Base-by-base conservation (phyloP, 2,797 vertebrate species). In the Accipiter superciliosus region DNA sequence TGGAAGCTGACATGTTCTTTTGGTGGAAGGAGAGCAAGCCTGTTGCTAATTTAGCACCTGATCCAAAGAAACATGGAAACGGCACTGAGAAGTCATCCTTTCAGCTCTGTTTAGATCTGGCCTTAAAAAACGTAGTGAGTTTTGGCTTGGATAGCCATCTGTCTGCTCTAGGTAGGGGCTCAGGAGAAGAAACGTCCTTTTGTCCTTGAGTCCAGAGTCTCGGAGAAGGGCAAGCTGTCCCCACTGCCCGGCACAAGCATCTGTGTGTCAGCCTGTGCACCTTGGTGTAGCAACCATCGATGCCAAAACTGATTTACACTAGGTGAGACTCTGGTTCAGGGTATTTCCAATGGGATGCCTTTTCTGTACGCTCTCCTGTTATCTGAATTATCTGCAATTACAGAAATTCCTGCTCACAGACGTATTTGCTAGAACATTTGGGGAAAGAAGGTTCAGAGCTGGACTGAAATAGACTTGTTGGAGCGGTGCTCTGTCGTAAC, bases 391-490 rank as follows among this genome's bases (percentile, higher is more conserved):
- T 61, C 63, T 76, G 70, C 81, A 82, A 1, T 77, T 65, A 52
- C 70, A 87, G 90, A 66, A 70, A 71, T 81, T 82, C 42, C 37
- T 76, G 53, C 83, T 90, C 3, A 3, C 53, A 83, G 83, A 88
- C 16, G 3, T 62, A 42, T 93, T 94, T 94, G 69, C 55, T 76
- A 2, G 47, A 95, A 84, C 47, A 42, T 77, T 90, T 80, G 62
- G n/a, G 53, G 91, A 77, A 82, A 42, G 83, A 40, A 77, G 70
- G 47, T 53, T 91, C 73, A 52, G 88, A 52, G 73, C 80, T 1
- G 47, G 47, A 70, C 83, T 63, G 81, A 90, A 95, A 83, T 42
- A 71, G 86, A 65, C 63, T 93, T 77, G 62, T 42, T 63, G 78
- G 85, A 92, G 80, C 0, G 0, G n/a, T 35, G 52, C 76, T 93